Evolutionary conservation across 2,888 invertebrate genomes (phyloP).

Genomic region (Pristionchus entomophagus): DNA sequence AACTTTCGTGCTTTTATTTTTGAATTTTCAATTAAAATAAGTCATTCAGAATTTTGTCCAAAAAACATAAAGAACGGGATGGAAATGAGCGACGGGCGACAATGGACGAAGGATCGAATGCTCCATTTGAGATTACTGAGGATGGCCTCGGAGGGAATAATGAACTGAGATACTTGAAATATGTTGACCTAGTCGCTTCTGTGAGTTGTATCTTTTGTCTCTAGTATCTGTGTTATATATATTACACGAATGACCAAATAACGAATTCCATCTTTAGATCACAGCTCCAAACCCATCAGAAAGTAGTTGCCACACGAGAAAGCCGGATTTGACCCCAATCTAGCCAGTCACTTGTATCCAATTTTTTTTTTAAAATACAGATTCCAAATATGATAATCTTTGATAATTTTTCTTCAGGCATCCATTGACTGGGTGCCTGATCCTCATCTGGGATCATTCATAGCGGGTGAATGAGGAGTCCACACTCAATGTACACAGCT

Average conservation of each 20-base stretch:
- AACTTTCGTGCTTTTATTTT: no score
- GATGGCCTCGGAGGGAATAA: neutral
- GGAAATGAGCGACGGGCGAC: no score
- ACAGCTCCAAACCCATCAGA: neutral
- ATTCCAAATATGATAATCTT: neutral
- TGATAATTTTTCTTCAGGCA: conserved; percentile 1
- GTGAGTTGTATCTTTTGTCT: no score
- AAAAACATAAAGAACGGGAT: no score
- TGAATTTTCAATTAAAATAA: no score
- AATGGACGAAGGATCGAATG: no score
- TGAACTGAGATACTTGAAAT: neutral
- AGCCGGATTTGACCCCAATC: neutral
- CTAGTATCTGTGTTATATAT: neutral
- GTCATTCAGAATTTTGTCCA: no score
- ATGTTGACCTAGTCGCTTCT: neutral
- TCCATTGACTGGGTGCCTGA: neutral
- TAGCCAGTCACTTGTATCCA: neutral
- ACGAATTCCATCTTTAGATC: neutral
- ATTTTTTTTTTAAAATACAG: neutral
- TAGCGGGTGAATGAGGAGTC: conserved; percentile 20
- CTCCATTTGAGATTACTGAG: no score
- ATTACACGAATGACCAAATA: neutral
- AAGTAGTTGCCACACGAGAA: neutral
- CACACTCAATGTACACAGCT: neutral
- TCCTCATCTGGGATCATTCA: neutral